These are phyloP conservation scores for Brachionus plicatilis DNA, from an alignment of 1,140 invertebrate species.

Conservation along the genomic window DNA sequence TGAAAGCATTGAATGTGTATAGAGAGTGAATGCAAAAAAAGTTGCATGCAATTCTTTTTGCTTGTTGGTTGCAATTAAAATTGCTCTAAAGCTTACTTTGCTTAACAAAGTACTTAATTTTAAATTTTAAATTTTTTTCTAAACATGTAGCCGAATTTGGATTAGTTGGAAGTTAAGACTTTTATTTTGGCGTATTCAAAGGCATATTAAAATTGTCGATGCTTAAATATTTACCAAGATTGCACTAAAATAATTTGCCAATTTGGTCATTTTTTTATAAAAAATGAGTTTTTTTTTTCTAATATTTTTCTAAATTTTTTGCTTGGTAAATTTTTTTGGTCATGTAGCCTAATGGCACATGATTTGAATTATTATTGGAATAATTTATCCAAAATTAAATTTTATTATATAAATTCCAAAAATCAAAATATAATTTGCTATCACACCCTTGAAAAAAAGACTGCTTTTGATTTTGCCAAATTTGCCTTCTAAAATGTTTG, in stretches of 20 bases:
- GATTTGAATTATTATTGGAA: neutral
- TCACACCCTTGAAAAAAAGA: neutral
- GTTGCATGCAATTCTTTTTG: constrained; percentile 8
- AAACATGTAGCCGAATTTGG: neutral
- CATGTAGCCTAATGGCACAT: neutral
- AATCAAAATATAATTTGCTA: neutral
- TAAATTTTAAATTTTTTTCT: neutral
- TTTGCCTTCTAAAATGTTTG: neutral
- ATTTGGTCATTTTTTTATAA: neutral
- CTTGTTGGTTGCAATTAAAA: neutral
- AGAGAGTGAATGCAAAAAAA: neutral
- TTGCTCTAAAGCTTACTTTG: neutral
- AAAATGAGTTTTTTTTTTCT: neutral
- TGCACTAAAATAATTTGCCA: neutral
- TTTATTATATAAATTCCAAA: neutral
- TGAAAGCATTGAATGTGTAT: neutral
- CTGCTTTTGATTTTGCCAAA: neutral
- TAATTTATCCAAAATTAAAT: constrained; percentile 16
- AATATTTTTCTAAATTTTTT: neutral
- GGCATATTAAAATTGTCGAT: neutral
- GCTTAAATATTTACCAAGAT: neutral
- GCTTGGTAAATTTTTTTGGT: neutral
- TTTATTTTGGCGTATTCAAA: neutral
- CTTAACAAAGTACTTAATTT: constrained; percentile 17
- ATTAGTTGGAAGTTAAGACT: neutral